Base-by-base conservation (phyloP, 2,113 vertebrate species). In the Dunckerocampus dactyliophorus region DNA sequence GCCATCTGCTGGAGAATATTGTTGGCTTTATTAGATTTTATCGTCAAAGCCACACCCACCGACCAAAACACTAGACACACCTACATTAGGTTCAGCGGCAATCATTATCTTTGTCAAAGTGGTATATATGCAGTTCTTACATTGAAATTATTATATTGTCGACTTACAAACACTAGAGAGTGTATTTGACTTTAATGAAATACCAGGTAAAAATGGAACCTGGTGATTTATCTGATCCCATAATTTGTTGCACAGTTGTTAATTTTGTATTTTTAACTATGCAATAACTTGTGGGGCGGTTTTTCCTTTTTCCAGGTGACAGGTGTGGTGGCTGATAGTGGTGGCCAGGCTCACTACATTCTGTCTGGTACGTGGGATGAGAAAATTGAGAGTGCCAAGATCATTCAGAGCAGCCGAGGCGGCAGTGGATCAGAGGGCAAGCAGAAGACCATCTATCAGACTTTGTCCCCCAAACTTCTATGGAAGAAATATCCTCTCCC, bases 311-410 rank as follows among this genome's bases (percentile, higher is more conserved):
- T 37, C 24, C 86, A 98, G 96, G 97, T 98, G 72, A 94, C 95
- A 0, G 97, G 96, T 0, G 93, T 98, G 76, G 95, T 99, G 79
- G 86, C 90, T 0, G 95, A 98, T 0, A 83, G 87, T 0, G 87
- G 88, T 0, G 91, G 93, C 10, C 93, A 92, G 81, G 95, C 95
- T 9, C 93, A 96, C 76, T 98, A 97, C 0, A 93, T 98, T 79
- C 92, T 98, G 76, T 98, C 97, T 0, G 97, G 97, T 65, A 97
- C 96, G 0, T 99, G 97, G 97, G 95, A 98, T 0, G 95, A 98
- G 48, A 96, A 94, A 88, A 97, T 99, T 77, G 97, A 99, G 71
- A 96, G 92, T 43, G 88, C 95, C 63, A 98, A 95, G 85, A 91
- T 99, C 0, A 19, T 96, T 42, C 95, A 99, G n/a, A 97, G 96